Percentiles rank a stretch among this genome's conserved stretches.
Conservation (phyloP, 92 coral and sea anemone genomes). For the Desmophyllum pertusum region DNA sequence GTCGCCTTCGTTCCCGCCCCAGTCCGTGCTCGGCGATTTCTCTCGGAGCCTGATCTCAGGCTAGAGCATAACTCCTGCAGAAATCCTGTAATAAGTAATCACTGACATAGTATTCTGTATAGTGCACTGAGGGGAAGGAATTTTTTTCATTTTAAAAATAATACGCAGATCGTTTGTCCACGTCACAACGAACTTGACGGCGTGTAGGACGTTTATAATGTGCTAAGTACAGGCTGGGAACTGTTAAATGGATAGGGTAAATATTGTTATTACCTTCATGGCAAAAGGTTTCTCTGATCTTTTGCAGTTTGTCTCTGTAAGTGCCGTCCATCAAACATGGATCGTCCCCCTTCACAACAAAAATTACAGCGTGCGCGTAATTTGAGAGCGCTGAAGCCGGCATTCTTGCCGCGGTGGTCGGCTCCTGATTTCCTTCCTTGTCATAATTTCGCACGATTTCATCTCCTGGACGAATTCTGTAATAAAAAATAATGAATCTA, state of each 20-base stretch:
- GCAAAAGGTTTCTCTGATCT: constrained; percentile 58
- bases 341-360: constrained; percentile 74
- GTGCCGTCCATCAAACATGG: constrained; percentile 43
- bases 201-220: too few relatives aligned
- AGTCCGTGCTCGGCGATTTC: too few relatives aligned
- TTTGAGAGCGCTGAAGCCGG: constrained; percentile 48
- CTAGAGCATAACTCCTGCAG: background rate
- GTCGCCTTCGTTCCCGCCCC: too few relatives aligned
- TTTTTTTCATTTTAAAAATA: too few relatives aligned
- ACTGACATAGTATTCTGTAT: too few relatives aligned
- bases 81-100: too few relatives aligned
- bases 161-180: too few relatives aligned
- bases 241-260: background rate
- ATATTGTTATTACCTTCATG: constrained; percentile 48
- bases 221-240: too few relatives aligned
- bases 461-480: constrained; percentile 56
- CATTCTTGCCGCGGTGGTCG: constrained; percentile 13
- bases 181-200: too few relatives aligned
- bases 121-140: too few relatives aligned
- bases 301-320: constrained; percentile 53
- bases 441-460: constrained; percentile 55
- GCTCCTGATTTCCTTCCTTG: background rate
- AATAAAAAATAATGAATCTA: background rate
- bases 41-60: too few relatives aligned
- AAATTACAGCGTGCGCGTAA: constrained; percentile 74